Evolutionary conservation across 2,113 vertebrate species (phyloP).

Genomic region (Pedionomus torquatus): DNA sequence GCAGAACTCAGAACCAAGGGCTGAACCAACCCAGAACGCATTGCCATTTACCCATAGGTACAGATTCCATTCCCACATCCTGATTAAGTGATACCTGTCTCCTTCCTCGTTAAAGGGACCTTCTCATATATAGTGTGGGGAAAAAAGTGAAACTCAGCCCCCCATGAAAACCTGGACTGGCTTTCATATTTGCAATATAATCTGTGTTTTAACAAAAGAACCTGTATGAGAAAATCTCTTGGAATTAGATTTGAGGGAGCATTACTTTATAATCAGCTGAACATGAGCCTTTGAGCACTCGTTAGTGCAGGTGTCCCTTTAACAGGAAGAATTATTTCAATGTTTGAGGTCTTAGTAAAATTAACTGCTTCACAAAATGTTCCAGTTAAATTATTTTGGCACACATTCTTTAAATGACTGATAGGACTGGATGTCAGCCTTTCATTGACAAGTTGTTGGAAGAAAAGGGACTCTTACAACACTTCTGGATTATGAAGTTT

Average conservation of each 20-base stretch:
- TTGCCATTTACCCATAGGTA: slow-evolving; percentile 93
- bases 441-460: neutral
- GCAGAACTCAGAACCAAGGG: slow-evolving; percentile 81
- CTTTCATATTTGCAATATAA: neutral
- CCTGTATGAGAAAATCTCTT: neutral
- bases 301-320: slow-evolving; percentile 27
- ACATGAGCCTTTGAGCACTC: neutral
- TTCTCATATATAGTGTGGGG: neutral
- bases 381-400: slow-evolving; percentile 8
- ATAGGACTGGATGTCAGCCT: neutral
- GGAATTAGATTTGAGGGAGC: neutral
- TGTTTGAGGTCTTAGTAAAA: slow-evolving; percentile 21
- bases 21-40: slow-evolving; percentile 89
- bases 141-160: neutral
- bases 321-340: slow-evolving; percentile 7
- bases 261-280: neutral
- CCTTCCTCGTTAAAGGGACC: slow-evolving; percentile 42
- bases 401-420: neutral
- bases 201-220: neutral
- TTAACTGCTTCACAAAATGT: slow-evolving; percentile 19
- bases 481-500: neutral
- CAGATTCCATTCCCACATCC: slow-evolving; percentile 74
- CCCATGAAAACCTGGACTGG: neutral
- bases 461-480: neutral
- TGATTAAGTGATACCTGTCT: slow-evolving; percentile 69